Conservation (phyloP, 2,888 invertebrate genomes). For the Philonicus albiceps region DNA sequence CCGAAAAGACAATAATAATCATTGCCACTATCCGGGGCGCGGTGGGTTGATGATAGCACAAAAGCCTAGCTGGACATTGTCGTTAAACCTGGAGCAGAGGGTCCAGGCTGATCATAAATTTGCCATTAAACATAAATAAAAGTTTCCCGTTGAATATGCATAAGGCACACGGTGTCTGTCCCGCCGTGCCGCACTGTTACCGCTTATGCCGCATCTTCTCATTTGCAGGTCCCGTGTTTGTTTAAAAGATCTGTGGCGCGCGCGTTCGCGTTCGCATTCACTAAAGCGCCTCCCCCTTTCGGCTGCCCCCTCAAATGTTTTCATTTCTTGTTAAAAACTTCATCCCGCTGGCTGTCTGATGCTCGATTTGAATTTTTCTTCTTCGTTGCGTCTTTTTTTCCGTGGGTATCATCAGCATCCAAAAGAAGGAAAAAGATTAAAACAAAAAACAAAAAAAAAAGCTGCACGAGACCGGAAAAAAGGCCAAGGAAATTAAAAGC, state of each 20-base stretch:
- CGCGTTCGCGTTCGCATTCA: background rate
- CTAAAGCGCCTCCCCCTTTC: background rate
- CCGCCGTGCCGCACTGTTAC: background rate
- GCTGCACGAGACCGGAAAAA: background rate
- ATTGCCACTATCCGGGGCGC: background rate
- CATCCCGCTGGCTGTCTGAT: slow-evolving; percentile 29
- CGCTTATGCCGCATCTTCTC: background rate
- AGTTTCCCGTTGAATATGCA: slow-evolving; percentile 30
- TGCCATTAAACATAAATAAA: slow-evolving; percentile 33
- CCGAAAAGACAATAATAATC: background rate
- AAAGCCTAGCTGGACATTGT: slow-evolving; percentile 26
- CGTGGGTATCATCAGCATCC: background rate
- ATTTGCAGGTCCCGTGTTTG: slow-evolving; percentile 30
- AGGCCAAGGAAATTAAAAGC: slow-evolving; percentile 19
- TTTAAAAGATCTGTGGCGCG: background rate
- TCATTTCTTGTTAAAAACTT: slow-evolving; percentile 37
- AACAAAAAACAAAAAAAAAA: background rate
- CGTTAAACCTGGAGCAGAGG: slow-evolving; percentile 10
- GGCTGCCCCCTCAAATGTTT: background rate
- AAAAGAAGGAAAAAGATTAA: background rate
- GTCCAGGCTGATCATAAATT: slow-evolving; percentile 19
- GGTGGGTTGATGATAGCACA: background rate
- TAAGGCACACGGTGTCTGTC: background rate
- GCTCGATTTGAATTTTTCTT: slow-evolving; percentile 21
- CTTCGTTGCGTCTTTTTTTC: background rate